Conservation (phyloP, 2,113 vertebrate genomes). For the Scartelaos histophorus region DNA sequence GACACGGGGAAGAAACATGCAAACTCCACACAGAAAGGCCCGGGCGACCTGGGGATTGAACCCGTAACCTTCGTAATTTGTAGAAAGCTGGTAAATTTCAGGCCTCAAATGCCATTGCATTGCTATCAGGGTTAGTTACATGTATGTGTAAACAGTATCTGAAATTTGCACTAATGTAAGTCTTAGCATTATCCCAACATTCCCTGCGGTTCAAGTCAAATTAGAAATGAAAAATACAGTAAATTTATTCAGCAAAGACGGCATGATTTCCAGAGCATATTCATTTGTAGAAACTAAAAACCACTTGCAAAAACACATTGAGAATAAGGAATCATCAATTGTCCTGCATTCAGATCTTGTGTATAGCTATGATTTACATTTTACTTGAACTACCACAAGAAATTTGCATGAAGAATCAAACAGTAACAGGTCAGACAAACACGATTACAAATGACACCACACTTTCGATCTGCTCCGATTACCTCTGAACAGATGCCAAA, state of each 20-base stretch:
- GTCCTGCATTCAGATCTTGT: not conserved
- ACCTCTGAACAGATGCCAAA: slow-evolving; percentile 19
- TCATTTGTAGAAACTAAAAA: not conserved
- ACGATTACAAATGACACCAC: not conserved
- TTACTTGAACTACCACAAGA: not conserved
- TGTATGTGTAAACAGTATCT: too few relatives aligned
- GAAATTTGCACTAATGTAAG: too few relatives aligned
- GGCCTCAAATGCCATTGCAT: too few relatives aligned
- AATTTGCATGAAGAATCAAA: not conserved
- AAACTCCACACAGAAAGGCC: too few relatives aligned
- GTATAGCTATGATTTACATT: not conserved
- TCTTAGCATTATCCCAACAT: too few relatives aligned
- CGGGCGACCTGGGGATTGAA: too few relatives aligned
- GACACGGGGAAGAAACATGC: too few relatives aligned
- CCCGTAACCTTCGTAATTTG: too few relatives aligned
- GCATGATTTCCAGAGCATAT: not conserved
- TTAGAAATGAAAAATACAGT: not conserved
- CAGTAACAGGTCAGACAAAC: not conserved
- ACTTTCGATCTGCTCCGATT: slow-evolving; percentile 14
- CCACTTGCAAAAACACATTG: not conserved
- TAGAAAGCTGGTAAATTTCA: too few relatives aligned
- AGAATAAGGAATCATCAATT: not conserved
- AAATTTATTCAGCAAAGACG: not conserved
- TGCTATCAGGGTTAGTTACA: too few relatives aligned
- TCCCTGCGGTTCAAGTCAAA: too few relatives aligned